phyloP scores from a whole-genome alignment of 1,140 invertebrate species.

The Papilio machaon region DNA sequence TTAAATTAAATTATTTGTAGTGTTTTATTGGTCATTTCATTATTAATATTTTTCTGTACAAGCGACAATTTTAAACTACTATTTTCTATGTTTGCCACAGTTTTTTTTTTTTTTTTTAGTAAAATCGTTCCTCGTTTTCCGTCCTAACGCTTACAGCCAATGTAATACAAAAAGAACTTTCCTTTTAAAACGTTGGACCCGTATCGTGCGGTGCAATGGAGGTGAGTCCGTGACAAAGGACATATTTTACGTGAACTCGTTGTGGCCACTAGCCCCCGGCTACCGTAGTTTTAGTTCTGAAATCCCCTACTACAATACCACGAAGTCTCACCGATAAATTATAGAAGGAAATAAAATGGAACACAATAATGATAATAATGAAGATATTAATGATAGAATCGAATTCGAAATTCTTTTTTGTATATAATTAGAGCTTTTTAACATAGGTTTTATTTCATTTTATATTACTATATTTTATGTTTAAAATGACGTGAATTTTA shows the following conservation, averaged over 20 bases:
- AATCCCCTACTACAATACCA: conserved; percentile 9
- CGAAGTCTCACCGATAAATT: not conserved
- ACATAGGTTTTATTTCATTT: not conserved
- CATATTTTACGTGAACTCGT: conserved; percentile 32
- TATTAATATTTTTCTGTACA: not conserved
- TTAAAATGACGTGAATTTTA: not conserved
- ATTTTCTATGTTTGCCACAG: not conserved
- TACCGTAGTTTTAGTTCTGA: not conserved
- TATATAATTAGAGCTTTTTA: not conserved
- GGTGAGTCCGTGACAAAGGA: conserved; percentile 34
- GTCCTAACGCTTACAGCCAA: not conserved
- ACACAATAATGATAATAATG: not conserved
- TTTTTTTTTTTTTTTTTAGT: not conserved
- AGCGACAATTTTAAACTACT: not conserved
- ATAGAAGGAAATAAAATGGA: not conserved
- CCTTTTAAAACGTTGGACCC: conserved; percentile 26
- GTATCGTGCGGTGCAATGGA: conserved; percentile 22
- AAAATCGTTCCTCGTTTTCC: not conserved
- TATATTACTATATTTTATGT: not conserved
- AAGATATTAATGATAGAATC: not conserved
- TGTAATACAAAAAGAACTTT: conserved; percentile 26
- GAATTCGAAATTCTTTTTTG: no score
- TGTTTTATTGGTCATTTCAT: no score
- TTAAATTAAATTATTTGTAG: no score
- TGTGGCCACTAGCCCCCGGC: conserved; percentile 24